phyloP scores from a whole-genome alignment of 2,113 vertebrate genomes.

The Sinocyclocheilus grahami region DNA sequence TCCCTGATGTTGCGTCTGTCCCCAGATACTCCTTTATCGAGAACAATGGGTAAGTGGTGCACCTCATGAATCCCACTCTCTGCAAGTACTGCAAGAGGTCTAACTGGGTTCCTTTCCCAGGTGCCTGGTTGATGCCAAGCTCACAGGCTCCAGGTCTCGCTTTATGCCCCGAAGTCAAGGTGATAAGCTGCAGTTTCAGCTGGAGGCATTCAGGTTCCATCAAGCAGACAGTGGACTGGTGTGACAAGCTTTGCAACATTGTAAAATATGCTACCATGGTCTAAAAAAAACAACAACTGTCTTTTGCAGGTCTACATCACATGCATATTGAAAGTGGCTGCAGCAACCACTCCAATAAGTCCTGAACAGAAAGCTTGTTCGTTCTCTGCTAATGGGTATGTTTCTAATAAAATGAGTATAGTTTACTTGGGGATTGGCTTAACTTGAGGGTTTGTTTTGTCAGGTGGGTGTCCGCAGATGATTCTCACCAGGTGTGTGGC shows the following conservation, averaged over 20 bases:
- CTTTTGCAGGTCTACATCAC: conserved; percentile 28
- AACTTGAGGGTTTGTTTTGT: neutral
- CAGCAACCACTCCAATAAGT: neutral
- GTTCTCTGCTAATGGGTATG: conserved; percentile 26
- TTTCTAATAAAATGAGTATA: no score
- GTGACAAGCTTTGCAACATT: neutral
- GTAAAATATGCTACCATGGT: neutral
- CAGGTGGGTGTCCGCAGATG: conserved; percentile 56
- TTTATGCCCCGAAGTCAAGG: conserved; percentile 37
- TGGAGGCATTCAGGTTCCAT: conserved; percentile 50
- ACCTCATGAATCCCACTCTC: no score
- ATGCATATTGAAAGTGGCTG: conserved; percentile 43
- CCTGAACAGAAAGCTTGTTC: conserved; percentile 51
- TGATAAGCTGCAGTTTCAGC: conserved; percentile 35
- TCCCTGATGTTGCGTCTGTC: conserved; percentile 37
- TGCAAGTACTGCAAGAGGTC: no score
- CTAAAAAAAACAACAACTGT: neutral
- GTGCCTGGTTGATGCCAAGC: conserved; percentile 45
- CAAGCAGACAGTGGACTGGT: neutral
- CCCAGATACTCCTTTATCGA: conserved; percentile 54
- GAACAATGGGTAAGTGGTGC: conserved; percentile 51
- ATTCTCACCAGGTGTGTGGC: conserved; percentile 24
- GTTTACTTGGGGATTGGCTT: no score
- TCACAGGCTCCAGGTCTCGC: conserved; percentile 28
- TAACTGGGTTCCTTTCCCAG: conserved; percentile 2